phyloP scores from a whole-genome alignment of 1,140 invertebrate species.

The Philopotamus ludificatus region DNA sequence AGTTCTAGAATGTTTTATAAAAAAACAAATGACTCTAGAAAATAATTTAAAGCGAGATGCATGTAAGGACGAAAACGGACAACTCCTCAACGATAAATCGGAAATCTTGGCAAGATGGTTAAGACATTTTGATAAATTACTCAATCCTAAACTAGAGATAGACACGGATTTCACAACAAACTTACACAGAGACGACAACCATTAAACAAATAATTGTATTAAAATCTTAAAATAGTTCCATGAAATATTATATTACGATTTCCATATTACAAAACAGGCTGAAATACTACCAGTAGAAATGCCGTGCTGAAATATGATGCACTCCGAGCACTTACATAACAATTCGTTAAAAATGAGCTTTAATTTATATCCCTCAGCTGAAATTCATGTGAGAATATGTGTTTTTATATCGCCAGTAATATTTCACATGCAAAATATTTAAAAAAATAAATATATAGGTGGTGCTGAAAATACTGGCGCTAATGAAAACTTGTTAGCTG shows the following conservation, averaged over 20 bases:
- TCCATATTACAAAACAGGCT: not conserved
- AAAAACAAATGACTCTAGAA: no score
- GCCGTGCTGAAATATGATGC: conserved; percentile 27
- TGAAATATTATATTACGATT: conserved; percentile 6
- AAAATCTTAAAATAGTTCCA: no score
- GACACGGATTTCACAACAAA: no score
- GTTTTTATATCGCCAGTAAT: not conserved
- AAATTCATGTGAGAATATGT: not conserved
- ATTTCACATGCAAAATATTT: not conserved
- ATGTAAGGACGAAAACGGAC: no score
- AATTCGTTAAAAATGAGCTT: conserved; percentile 5
- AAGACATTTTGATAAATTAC: no score
- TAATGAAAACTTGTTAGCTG: conserved; percentile 22
- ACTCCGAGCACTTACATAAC: conserved; percentile 11
- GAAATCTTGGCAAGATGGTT: no score
- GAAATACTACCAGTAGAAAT: conserved; percentile 4
- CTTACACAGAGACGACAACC: conserved; percentile 1
- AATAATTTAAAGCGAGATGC: no score
- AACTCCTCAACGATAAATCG: no score
- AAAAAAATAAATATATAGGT: not conserved
- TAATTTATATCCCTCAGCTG: not conserved
- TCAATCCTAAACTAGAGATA: no score
- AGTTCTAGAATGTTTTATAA: no score
- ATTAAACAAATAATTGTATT: no score
- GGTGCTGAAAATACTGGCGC: not conserved